Evolutionary conservation across 2,113 vertebrate species (phyloP).

Genomic region (Phycodurus eques): DNA sequence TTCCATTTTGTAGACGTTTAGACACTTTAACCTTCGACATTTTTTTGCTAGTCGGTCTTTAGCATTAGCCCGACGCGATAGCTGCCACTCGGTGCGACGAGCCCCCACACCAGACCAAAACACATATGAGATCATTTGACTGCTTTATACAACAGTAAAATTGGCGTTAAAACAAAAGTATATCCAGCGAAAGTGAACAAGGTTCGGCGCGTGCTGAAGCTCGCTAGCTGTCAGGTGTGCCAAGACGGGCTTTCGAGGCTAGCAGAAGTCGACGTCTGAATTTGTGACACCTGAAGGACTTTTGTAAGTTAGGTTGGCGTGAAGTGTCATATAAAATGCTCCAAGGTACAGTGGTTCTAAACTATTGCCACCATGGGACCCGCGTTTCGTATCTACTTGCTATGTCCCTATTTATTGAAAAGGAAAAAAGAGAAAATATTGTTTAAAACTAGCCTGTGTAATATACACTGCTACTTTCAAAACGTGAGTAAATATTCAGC

Average conservation of each 20-base stretch:
- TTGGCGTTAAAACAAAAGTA: not conserved
- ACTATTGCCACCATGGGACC: not conserved
- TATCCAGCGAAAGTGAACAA: not conserved
- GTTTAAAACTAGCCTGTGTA: no score
- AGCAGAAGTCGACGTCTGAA: not conserved
- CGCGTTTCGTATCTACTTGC: not conserved
- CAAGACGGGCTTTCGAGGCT: not conserved
- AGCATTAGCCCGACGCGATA: not conserved
- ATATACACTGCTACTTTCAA: no score
- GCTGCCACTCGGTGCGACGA: not conserved
- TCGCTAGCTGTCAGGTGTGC: not conserved
- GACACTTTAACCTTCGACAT: not conserved
- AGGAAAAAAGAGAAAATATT: not conserved
- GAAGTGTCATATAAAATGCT: not conserved
- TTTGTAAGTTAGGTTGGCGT: conserved; percentile 1
- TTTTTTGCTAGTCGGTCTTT: not conserved
- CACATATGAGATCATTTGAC: not conserved
- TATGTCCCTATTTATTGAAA: not conserved
- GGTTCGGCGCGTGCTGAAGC: conserved; percentile 10
- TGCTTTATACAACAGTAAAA: not conserved
- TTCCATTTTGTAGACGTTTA: not conserved
- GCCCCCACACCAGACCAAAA: not conserved
- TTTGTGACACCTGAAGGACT: conserved; percentile 31
- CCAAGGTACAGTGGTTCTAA: not conserved
- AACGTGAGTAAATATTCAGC: not conserved